Conservation (phyloP, 2,113 vertebrate genomes). For the Sceloporus undulatus region DNA sequence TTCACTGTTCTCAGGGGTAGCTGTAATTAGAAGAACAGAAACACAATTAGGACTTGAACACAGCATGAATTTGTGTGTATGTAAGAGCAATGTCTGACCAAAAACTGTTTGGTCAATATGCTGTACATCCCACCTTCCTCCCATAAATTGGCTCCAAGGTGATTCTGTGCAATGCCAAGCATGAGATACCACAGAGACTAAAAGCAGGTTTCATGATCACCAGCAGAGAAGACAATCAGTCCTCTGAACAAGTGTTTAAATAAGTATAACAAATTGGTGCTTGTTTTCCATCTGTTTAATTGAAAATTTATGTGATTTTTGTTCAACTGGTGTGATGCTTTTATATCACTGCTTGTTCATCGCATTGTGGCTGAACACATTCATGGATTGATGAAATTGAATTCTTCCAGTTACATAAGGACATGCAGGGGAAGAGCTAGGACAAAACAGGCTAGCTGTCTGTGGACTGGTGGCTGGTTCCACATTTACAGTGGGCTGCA, state of each 20-base stretch:
- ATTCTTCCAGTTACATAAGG: neutral
- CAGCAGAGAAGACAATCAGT: neutral
- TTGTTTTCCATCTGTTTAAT: neutral
- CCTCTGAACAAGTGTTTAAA: neutral
- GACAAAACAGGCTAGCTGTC: neutral
- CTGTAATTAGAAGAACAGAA: no score
- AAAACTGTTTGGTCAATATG: no score
- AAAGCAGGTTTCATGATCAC: neutral
- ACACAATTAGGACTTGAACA: neutral
- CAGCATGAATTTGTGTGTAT: no score
- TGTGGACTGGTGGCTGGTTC: neutral
- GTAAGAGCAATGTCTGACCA: neutral
- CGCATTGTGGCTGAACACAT: neutral
- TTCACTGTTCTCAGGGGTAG: no score
- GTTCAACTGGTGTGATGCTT: neutral
- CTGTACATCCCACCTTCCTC: no score
- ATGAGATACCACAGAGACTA: neutral
- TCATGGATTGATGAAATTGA: neutral
- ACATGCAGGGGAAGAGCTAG: neutral
- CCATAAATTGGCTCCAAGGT: no score
- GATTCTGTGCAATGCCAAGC: no score
- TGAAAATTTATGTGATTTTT: neutral
- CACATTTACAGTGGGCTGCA: neutral
- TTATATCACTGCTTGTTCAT: neutral
- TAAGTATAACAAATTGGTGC: neutral